Conservation (phyloP, 1,140 invertebrate species). For the Drosophila pseudoananassae region DNA sequence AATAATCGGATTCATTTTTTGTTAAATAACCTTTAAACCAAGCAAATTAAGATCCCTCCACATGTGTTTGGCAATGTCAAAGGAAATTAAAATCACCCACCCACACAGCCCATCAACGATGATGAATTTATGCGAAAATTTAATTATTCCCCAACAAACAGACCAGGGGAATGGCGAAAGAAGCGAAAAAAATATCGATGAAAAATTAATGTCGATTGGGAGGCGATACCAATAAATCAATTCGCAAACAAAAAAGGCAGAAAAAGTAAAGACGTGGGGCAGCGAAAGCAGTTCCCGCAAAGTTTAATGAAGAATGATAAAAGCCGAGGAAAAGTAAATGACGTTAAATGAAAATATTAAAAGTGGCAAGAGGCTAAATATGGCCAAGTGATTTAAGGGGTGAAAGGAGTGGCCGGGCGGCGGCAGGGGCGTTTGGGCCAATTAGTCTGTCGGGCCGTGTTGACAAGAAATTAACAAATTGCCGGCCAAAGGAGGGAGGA, state of each 20-base stretch:
- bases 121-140: slow-evolving; percentile 81
- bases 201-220: slow-evolving; percentile 78
- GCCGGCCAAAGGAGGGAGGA: slow-evolving; percentile 11
- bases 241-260: slow-evolving; percentile 56
- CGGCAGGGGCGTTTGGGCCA: slow-evolving; percentile 43
- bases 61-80: slow-evolving; percentile 54
- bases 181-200: slow-evolving; percentile 61
- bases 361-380: slow-evolving; percentile 62
- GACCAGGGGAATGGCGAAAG: slow-evolving; percentile 17
- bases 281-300: slow-evolving; percentile 37
- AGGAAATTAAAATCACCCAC: slow-evolving; percentile 72
- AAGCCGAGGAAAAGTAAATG: slow-evolving; percentile 55
- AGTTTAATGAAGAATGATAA: slow-evolving; percentile 74
- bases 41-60: slow-evolving; percentile 11
- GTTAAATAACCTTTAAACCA: slow-evolving; percentile 12
- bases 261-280: neutral
- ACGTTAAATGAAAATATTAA: slow-evolving; percentile 75
- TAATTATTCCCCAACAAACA: slow-evolving; percentile 77
- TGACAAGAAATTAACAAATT: slow-evolving; percentile 81
- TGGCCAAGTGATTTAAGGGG: slow-evolving; percentile 46
- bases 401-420: slow-evolving; percentile 11
- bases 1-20: slow-evolving; percentile 13
- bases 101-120: slow-evolving; percentile 57
- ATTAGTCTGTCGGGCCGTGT: slow-evolving; percentile 61
- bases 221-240: slow-evolving; percentile 75